Percentiles rank a stretch among this genome's conserved stretches.
These are phyloP conservation scores for Megaceryle maxima DNA, from an alignment of 2,113 vertebrate genomes.

Conservation along the genomic window DNA sequence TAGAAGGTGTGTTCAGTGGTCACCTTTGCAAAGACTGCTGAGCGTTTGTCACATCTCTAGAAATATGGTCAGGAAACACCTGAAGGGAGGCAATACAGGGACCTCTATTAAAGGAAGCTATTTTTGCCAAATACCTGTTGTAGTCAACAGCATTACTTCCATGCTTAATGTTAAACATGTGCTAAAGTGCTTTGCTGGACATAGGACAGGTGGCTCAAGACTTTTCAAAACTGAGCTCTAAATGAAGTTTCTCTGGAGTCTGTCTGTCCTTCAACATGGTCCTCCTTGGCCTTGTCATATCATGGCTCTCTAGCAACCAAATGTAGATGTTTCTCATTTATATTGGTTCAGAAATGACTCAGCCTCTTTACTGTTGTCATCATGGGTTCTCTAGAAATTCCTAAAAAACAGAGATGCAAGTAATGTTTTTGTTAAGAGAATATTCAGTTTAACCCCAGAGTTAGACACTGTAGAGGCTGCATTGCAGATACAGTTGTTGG, in stretches of 20 bases:
- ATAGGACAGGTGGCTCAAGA: background rate
- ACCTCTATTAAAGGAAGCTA: background rate
- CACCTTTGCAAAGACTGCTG: background rate
- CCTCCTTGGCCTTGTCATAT: background rate
- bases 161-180: background rate
- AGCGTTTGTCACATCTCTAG: background rate
- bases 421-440: background rate
- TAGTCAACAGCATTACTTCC: background rate
- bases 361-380: background rate
- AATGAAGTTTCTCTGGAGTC: background rate
- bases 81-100: background rate
- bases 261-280: background rate
- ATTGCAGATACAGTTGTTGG: background rate
- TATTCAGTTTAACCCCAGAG: background rate
- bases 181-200: background rate
- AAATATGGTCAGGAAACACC: background rate
- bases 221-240: background rate
- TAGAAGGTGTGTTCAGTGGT: background rate
- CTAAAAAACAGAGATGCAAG: background rate
- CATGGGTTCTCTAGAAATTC: background rate
- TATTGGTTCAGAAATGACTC: background rate
- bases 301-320: fast-evolving
- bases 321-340: background rate
- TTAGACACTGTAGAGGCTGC: background rate
- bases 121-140: background rate